Base-by-base conservation (phyloP, 1,140 invertebrate genomes). In the Parasteatoda tepidariorum region DNA sequence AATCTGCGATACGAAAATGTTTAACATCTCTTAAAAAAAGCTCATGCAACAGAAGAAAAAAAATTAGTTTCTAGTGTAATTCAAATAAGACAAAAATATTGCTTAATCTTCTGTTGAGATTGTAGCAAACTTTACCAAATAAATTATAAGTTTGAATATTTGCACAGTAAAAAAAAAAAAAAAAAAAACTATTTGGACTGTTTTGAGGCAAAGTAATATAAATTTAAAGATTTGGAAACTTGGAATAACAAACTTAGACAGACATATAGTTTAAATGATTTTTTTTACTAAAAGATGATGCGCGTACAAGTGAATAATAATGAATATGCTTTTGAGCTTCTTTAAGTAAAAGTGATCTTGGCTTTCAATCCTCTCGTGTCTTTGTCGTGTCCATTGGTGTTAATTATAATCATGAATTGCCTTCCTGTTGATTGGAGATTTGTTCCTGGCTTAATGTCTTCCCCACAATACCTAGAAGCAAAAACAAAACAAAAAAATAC, bases 351-450 rank as follows among this genome's bases (percentile, higher is more conserved):
- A 3, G 81, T 64, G 18, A 74, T 38, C 55, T 83, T 74, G 7
- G 34, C 79, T 73, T 83, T 83, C 13, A 83, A 54, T 0, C 81
- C 81, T 64, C 81, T 73, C 24, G 68, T 67, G 2, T 13, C 15
- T 26, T 28, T 4, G 18, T 24, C 6, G 7, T 41, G 57, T 15
- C 66, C 54, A 31, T 73, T 73, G 2, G 81, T 64, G 3, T 68
- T 83, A 11, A 83, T 83, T 2, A 83, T 73, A 6, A 83, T 83
- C 1, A 83, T 83, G 41, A 83, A 83, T 6, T 83, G 57, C 2
- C 48, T 26, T 3, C 68, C 57, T 15, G 6, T 64, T 0, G 81
- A 83, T 6, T 55, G 68, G 4, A 83, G 26, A n/a, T 73, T 74
- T 24, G 57, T 83, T 31, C 81, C 81, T 30, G 26, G 68, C 9